A percentile compares a stretch with the other conserved stretches of the same genome.
These are phyloP conservation scores for Orthonychiurus folsomi DNA, from an alignment of 2,888 invertebrate genomes.

Conservation along the genomic window DNA sequence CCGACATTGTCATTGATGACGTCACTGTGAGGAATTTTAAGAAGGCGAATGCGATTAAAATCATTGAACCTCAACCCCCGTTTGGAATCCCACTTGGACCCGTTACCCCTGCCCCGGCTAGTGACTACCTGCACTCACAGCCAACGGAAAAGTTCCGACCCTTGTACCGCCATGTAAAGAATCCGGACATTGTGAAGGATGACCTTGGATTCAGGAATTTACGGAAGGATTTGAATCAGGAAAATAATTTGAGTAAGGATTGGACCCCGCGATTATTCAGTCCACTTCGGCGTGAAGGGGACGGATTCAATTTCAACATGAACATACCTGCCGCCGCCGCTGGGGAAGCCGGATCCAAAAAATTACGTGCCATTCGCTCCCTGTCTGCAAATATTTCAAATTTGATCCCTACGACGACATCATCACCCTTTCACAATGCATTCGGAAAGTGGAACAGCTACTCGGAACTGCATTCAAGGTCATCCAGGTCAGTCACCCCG, in stretches of 20 bases:
- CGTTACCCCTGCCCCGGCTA: constrained; percentile 66
- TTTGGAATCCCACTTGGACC: constrained; percentile 85
- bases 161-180: constrained; percentile 56
- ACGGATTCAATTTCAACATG: constrained; percentile 9
- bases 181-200: constrained; percentile 75
- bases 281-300: constrained; percentile 12
- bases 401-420: constrained; percentile 48
- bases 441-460: constrained; percentile 39
- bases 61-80: constrained; percentile 72
- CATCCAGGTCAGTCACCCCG: constrained; percentile 12
- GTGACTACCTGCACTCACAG: constrained; percentile 72
- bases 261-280: constrained; percentile 39
- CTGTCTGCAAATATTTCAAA: constrained; percentile 75
- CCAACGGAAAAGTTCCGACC: constrained; percentile 54
- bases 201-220: constrained; percentile 77
- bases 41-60: constrained; percentile 61
- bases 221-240: constrained; percentile 61
- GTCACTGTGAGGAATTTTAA: constrained; percentile 72
- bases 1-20: constrained; percentile 73
- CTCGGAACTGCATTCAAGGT: constrained; percentile 27
- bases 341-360: constrained; percentile 52
- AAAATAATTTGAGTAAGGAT: constrained; percentile 29
- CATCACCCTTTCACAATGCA: constrained; percentile 19
- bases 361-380: constrained; percentile 64
- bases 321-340: constrained; percentile 40